These are phyloP conservation scores for Edolisoma coerulescens DNA, from an alignment of 2,113 vertebrate genomes.

Conservation along the genomic window DNA sequence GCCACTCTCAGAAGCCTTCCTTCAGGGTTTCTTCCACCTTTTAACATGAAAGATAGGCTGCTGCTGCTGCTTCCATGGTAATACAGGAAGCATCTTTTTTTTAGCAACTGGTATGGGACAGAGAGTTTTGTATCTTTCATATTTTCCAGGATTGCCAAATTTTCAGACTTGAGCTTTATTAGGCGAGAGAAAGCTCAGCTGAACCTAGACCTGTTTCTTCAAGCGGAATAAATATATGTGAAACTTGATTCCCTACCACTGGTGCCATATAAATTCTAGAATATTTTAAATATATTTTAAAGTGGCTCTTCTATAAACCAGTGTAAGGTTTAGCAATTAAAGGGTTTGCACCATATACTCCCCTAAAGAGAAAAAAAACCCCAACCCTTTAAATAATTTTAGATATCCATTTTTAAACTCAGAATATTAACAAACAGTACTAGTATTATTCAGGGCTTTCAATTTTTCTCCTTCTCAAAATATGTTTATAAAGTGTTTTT, in stretches of 20 bases:
- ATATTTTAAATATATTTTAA: neutral
- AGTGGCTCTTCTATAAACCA: neutral
- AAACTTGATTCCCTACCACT: neutral
- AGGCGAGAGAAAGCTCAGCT: neutral
- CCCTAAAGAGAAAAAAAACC: accelerated
- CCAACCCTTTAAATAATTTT: neutral
- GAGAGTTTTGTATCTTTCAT: neutral
- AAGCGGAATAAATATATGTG: neutral
- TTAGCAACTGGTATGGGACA: neutral
- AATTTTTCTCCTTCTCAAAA: neutral
- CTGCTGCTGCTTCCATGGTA: neutral
- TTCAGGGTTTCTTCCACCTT: neutral
- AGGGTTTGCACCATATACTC: neutral
- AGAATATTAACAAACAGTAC: neutral
- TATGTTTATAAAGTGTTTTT: neutral
- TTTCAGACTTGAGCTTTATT: neutral
- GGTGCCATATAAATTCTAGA: neutral
- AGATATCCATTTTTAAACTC: neutral
- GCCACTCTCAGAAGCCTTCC: neutral
- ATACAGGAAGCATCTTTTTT: neutral
- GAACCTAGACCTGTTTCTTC: neutral
- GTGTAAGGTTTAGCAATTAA: neutral
- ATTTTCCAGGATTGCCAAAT: neutral
- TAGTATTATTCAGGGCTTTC: neutral
- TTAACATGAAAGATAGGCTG: neutral